Conservation (phyloP, 2,797 vertebrate genomes). For the Brachyalestes nurse region DNA sequence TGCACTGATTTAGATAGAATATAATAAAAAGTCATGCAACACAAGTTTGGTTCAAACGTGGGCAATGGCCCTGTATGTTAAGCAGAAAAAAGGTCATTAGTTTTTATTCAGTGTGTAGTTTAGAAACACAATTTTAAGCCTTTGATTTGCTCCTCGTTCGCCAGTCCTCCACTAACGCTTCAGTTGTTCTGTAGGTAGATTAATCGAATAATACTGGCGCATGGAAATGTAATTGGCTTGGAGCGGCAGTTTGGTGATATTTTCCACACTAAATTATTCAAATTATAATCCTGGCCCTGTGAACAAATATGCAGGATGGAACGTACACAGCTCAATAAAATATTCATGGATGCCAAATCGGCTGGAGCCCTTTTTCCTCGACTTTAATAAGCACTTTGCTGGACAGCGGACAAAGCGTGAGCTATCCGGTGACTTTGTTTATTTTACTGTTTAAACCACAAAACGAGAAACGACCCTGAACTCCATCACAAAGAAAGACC, state of each 20-base stretch:
- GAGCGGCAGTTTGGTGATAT: conserved; percentile 50
- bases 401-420: conserved; percentile 43
- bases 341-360: conserved; percentile 47
- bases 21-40: background rate
- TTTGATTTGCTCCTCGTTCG: conserved; percentile 24
- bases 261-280: conserved; percentile 56
- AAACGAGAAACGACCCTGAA: conserved; percentile 39
- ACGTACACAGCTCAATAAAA: conserved; percentile 48
- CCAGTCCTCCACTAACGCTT: conserved; percentile 40
- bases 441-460: conserved; percentile 32
- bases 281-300: conserved; percentile 54
- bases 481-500: background rate
- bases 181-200: conserved; percentile 41
- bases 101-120: conserved; percentile 22
- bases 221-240: conserved; percentile 55
- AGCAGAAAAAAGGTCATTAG: background rate
- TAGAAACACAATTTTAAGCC: conserved; percentile 19
- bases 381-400: conserved; percentile 45
- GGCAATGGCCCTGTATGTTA: background rate
- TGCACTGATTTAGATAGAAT: background rate
- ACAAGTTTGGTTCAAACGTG: background rate
- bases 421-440: conserved; percentile 45
- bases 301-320: conserved; percentile 48
- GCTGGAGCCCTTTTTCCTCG: conserved; percentile 30
- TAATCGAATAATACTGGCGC: conserved; percentile 52